Percentiles rank a stretch among this genome's conserved stretches.
Evolutionary conservation across 2,113 vertebrate genomes (phyloP).

Genomic region (Lepidothrix coronata): DNA sequence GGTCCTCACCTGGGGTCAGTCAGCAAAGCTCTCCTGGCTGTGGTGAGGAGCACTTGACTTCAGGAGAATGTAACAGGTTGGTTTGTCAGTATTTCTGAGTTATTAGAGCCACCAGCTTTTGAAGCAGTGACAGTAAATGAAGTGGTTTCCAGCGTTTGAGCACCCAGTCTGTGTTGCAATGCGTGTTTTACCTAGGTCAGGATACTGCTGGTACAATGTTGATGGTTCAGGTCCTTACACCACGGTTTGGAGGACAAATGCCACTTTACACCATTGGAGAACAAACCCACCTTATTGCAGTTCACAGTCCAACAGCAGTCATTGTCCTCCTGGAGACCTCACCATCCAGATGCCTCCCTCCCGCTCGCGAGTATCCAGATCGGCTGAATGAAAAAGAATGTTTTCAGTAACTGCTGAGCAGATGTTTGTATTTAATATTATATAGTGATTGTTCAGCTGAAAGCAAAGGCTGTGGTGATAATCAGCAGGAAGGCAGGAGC

Average conservation of each 20-base stretch:
- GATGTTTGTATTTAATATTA: neutral
- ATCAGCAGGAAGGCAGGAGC: neutral
- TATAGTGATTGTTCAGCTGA: neutral
- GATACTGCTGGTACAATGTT: neutral
- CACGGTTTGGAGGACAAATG: neutral
- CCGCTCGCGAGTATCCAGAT: accelerated
- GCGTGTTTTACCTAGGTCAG: neutral
- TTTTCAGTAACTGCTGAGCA: neutral
- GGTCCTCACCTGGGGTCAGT: neutral
- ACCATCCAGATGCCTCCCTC: accelerated
- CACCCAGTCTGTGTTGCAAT: neutral
- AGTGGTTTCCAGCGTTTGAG: neutral
- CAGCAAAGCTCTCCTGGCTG: neutral
- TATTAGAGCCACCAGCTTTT: neutral
- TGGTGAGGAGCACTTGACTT: neutral
- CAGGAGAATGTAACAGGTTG: neutral
- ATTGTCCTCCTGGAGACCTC: neutral
- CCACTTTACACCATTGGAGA: neutral
- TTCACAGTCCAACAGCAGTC: neutral
- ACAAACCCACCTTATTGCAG: neutral
- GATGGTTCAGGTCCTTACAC: neutral
- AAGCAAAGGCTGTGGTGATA: neutral
- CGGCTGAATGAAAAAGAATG: neutral
- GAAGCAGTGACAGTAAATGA: neutral
- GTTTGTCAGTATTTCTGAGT: neutral